phyloP scores from a whole-genome alignment of 1,140 invertebrate genomes.

The Pseudoatta argentina region DNA sequence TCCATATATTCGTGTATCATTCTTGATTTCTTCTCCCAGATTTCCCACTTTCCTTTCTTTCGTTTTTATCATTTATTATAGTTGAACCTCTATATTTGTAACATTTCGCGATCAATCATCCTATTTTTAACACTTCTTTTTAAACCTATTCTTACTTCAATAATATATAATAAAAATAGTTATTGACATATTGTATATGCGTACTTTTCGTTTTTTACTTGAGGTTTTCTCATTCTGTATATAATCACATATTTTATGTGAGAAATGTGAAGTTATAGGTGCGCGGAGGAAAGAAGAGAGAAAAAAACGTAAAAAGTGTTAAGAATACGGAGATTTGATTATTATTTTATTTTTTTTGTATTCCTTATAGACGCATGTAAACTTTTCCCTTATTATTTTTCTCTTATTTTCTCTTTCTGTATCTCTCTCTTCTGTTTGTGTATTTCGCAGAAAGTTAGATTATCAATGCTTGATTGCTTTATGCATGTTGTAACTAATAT shows the following conservation, averaged over 20 bases:
- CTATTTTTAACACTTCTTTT: conserved; percentile 9
- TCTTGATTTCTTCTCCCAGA: conserved; percentile 66
- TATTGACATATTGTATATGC: background rate
- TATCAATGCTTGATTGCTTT: conserved; percentile 38
- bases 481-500: conserved; percentile 52
- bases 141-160: background rate
- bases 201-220: background rate
- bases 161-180: background rate
- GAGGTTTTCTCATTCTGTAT: background rate
- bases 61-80: conserved; percentile 21
- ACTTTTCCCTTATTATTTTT: conserved; percentile 22
- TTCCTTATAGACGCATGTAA: conserved; percentile 1
- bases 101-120: background rate
- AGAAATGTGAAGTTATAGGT: background rate
- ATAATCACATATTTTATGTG: background rate
- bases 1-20: conserved; percentile 76
- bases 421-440: conserved; percentile 21
- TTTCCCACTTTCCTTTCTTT: conserved; percentile 55
- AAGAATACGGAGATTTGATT: conserved; percentile 21
- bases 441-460: conserved; percentile 6
- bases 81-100: conserved; percentile 28
- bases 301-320: background rate
- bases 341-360: conserved; percentile 9
- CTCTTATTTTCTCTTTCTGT: background rate
- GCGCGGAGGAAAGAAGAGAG: background rate